phyloP scores from a whole-genome alignment of 2,888 invertebrate species.

The Lasioglossum marginatum region DNA sequence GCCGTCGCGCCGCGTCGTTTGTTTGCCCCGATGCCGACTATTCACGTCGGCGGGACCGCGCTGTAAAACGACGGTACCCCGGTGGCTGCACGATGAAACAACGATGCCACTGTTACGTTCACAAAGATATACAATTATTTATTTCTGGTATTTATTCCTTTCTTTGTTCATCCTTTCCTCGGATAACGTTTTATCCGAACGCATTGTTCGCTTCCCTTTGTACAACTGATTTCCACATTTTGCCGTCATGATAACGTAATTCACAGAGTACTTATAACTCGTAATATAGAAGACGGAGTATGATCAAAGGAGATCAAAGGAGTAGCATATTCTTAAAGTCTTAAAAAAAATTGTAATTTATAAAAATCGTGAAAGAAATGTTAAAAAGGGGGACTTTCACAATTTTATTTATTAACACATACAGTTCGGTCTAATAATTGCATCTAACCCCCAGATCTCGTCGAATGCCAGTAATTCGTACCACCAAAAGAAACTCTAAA shows the following conservation, averaged over 20 bases:
- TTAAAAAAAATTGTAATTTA: too few species aligned
- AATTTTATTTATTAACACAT: neutral
- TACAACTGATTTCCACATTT: neutral
- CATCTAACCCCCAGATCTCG: neutral
- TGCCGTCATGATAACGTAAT: neutral
- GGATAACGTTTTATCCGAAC: neutral
- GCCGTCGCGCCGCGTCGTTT: slow-evolving; percentile 38
- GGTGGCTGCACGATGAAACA: neutral
- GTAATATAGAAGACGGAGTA: too few species aligned
- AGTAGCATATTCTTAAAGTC: too few species aligned
- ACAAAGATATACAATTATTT: neutral
- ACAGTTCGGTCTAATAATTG: neutral
- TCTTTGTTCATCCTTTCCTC: neutral
- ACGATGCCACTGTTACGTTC: too few species aligned
- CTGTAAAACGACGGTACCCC: neutral
- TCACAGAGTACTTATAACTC: neutral
- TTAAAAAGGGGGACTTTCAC: too few species aligned
- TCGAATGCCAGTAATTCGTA: neutral
- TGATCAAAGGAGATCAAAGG: too few species aligned
- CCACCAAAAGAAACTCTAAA: neutral
- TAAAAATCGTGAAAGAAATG: too few species aligned
- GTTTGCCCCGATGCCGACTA: slow-evolving; percentile 20
- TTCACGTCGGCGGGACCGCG: slow-evolving; percentile 22
- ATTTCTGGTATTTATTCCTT: neutral
- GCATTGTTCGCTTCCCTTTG: neutral